Base-by-base conservation (phyloP, 2,888 invertebrate genomes). In the Apamea epomidion region DNA sequence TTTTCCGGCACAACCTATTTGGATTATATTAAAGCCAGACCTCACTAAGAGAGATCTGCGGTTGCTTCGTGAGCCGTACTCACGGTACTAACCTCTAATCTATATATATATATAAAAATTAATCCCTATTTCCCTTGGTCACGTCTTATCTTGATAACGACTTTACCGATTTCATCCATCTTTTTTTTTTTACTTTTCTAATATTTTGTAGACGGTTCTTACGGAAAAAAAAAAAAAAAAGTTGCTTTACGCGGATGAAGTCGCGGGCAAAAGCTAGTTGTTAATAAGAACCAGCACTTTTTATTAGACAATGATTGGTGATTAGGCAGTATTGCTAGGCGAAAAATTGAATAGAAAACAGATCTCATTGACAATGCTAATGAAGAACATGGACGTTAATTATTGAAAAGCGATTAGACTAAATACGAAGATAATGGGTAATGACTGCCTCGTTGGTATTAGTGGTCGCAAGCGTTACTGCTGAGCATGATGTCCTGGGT, bases 31-130 rank as follows among this genome's bases (percentile, higher is more conserved):
- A 29, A 45, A 69, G 25, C 5, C 1, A 69, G 10, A 60, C 42
- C 6, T 45, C 6, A 51, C 25, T 60, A 25, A 81, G 64, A 75
- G 74, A 83, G 65, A 81, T 84, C 42, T 83, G 51, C 62, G 73
- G 32, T 82, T 73, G 48, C 69, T 78, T 86, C 83, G 75, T 78
- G 73, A 83, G 72, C 54, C 51, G 6, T 10, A 83, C 72, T 68
- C 87, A 85, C 84, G 87, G 58, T 12, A 76, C 25, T 42, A 86
- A 81, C 73, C 86, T 76, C 75, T 85, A 76, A 85, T n/a, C n/a
- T n/a, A n/a, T n/a, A n/a, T n/a, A n/a, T n/a, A n/a, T n/a, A n/a
- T n/a, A n/a, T n/a, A n/a, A n/a, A n/a, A n/a, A n/a, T n/a, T n/a
- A n/a, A n/a, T n/a, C n/a, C n/a, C n/a, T n/a, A n/a, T n/a, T n/a